Evolutionary conservation across 2,888 invertebrate genomes (phyloP), one percentile per base, ranked within the genome.

Genomic region (Microctonus brassicae): DNA sequence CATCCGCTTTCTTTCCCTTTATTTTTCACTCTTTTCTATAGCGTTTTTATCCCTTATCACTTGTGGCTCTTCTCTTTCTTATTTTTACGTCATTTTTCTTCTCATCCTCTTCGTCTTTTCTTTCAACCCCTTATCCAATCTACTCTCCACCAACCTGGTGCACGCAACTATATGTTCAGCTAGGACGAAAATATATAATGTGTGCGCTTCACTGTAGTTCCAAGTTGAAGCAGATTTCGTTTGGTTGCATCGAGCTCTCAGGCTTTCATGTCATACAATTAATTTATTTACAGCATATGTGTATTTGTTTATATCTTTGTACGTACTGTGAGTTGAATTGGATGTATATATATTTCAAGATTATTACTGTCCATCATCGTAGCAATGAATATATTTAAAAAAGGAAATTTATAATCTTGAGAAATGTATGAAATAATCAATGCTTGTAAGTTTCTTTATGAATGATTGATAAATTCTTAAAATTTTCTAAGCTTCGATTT

Each of bases 71-170:
- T 69, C 39, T 62, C 70, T 71, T 55, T 62, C 53, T 58, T 72
- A 47, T 60, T 17, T 75, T 60, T 55, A 39, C 69, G 68, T 74
- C 76, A 77, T 71, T 75, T 76, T 73, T 76, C 76, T 73, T 72
- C 69, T 73, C 68, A 72, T 69, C 73, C 64, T 74, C 62, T 64
- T 53, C 69, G 68, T 55, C 67, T 22, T 65, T 67, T 55, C 52
- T 67, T 67, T 67, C 75, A 69, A 76, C 65, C 73, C 73, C 76
- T 78, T 78, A 75, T 78, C 80, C 82, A 82, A 83, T 83, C 79
- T 82, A 76, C 73, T 78, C 75, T 74, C 77, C 78, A 80, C n/a
- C n/a, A n/a, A 81, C 80, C 80, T 79, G 79, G 77, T 79, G 78
- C 80, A 75, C 75, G 76, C 77, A 70, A 76, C 76, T 72, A 64